phyloP scores from a whole-genome alignment of 2,113 vertebrate genomes.

The Tor tambroides region DNA sequence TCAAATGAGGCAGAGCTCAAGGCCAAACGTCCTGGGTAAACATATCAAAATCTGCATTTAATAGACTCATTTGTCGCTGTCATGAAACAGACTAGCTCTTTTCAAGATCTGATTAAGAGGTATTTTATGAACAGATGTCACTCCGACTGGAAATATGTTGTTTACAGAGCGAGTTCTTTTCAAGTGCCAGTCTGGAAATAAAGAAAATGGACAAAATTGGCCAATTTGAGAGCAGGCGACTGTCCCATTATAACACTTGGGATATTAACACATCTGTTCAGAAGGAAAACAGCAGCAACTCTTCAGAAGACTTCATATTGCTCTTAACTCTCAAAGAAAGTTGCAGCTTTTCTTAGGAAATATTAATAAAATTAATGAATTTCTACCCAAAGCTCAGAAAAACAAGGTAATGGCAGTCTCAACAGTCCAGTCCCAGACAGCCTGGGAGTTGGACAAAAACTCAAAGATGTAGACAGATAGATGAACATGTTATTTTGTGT shows the following conservation, averaged over 20 bases:
- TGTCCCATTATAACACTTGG: constrained; percentile 61
- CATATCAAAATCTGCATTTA: constrained; percentile 51
- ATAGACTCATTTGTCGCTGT: constrained; percentile 56
- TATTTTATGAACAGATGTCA: constrained; percentile 57
- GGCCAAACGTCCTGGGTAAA: constrained; percentile 12
- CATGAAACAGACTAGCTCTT: constrained; percentile 62
- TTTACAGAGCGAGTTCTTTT: constrained; percentile 53
- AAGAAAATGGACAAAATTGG: constrained; percentile 56
- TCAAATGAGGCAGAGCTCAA: constrained; percentile 15
- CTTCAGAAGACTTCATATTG: constrained; percentile 69
- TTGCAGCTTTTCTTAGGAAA: constrained; percentile 73
- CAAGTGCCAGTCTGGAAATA: constrained; percentile 64
- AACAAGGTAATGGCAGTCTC: constrained; percentile 63
- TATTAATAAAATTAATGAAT: constrained; percentile 74
- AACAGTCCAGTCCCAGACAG: neutral
- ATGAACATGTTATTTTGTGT: no score
- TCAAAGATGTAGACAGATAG: no score
- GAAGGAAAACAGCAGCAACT: constrained; percentile 64
- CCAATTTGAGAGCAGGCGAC: constrained; percentile 63
- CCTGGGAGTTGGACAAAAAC: constrained; percentile 42
- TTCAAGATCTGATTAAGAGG: constrained; percentile 58
- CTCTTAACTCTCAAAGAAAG: constrained; percentile 80
- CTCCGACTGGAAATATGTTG: constrained; percentile 50
- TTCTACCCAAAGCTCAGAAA: constrained; percentile 70
- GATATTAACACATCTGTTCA: constrained; percentile 64